Conservation (phyloP, 2,113 vertebrate genomes). For the Theropithecus gelada region DNA sequence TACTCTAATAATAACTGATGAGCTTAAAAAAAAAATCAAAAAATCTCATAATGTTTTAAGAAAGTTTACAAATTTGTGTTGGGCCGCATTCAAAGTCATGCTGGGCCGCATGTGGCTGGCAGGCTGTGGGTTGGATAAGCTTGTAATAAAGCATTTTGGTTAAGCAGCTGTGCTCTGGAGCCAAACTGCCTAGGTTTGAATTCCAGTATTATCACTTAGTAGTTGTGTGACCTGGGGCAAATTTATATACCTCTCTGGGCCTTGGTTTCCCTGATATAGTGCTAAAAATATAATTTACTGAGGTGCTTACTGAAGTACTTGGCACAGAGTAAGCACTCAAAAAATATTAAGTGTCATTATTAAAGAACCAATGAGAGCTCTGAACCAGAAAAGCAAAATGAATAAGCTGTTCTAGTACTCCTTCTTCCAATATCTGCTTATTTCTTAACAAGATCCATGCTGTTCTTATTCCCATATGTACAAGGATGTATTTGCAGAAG, state of each 20-base stretch:
- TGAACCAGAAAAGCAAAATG: slow-evolving; percentile 31
- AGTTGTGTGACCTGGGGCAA: background rate
- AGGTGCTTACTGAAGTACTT: background rate
- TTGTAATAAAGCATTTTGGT: background rate
- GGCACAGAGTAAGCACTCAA: background rate
- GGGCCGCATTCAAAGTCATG: too few relatives aligned
- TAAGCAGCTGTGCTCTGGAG: background rate
- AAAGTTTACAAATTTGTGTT: too few relatives aligned
- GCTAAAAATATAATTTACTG: slow-evolving; percentile 22
- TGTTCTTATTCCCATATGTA: background rate
- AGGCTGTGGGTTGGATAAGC: too few relatives aligned
- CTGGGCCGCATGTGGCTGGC: too few relatives aligned
- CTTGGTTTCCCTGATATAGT: background rate
- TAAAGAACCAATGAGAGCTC: background rate
- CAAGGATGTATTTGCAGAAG: background rate
- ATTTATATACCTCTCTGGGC: background rate
- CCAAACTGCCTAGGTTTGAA: background rate
- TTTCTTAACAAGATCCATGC: background rate
- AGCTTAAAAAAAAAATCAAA: too few relatives aligned
- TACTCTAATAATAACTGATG: too few relatives aligned
- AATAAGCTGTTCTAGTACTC: background rate
- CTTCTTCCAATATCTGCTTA: slow-evolving; percentile 4
- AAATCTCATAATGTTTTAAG: too few relatives aligned
- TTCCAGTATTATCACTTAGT: background rate
- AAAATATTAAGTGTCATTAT: background rate